A percentile compares a stretch with the other conserved stretches of the same genome.
Evolutionary conservation across 2,113 vertebrate genomes (phyloP).

Genomic region (Falco punctatus): DNA sequence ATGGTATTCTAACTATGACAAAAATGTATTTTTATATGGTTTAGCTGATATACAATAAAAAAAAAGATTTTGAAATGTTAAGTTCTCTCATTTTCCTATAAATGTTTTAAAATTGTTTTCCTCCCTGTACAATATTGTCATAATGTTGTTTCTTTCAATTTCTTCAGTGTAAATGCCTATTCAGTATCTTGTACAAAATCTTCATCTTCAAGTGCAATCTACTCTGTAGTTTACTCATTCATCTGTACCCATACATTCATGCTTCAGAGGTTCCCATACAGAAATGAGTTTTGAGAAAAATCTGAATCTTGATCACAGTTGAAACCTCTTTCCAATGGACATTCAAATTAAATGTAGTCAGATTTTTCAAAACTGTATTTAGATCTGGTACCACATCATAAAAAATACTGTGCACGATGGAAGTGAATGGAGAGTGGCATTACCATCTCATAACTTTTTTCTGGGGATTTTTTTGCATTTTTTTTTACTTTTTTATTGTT

Average conservation of each 20-base stretch:
- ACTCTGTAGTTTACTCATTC: not conserved
- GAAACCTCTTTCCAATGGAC: not conserved
- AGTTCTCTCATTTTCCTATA: not conserved
- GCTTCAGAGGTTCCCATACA: not conserved
- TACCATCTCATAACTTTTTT: not conserved
- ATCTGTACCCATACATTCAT: not conserved
- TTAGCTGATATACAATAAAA: not conserved
- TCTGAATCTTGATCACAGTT: not conserved
- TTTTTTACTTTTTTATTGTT: not conserved
- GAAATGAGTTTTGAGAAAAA: not conserved
- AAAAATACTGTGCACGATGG: fast-evolving
- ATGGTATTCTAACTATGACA: not conserved
- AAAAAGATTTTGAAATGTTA: not conserved
- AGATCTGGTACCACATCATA: not conserved
- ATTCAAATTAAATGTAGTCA: not conserved
- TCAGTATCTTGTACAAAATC: not conserved
- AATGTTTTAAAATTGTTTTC: not conserved
- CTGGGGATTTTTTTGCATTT: not conserved
- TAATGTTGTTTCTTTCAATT: not conserved
- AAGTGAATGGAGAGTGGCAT: fast-evolving
- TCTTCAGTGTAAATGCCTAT: not conserved
- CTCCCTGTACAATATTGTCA: not conserved
- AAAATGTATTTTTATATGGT: not conserved
- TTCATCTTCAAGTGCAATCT: not conserved
- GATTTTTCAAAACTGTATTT: not conserved